A percentile compares a stretch with the other conserved stretches of the same genome.
Conservation (phyloP, 2,888 invertebrate species). For the Brenthis ino region DNA sequence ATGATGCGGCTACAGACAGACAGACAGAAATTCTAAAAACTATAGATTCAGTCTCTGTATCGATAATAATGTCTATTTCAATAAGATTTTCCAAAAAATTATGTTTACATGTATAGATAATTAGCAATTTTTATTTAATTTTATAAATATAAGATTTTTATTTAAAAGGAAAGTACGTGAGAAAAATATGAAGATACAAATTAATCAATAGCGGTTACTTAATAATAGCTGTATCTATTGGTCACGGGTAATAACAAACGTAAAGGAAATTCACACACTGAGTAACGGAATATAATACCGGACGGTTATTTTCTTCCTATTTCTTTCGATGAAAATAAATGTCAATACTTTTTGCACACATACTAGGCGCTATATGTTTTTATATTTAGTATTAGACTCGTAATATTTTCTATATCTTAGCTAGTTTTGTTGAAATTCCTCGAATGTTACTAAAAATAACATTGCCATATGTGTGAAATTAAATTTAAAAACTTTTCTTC, state of each 20-base stretch:
- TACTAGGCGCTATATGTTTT: neutral
- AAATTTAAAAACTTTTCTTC: no score
- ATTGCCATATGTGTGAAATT: no score
- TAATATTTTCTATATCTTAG: no score
- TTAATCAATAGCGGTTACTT: conserved; percentile 23
- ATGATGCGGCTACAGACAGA: no score
- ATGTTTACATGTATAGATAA: no score
- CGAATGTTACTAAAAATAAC: no score
- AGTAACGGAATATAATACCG: conserved; percentile 19
- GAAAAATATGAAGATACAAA: conserved; percentile 22
- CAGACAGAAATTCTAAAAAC: no score
- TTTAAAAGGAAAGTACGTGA: conserved; percentile 15
- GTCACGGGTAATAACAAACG: conserved; percentile 29
- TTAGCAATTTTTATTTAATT: no score
- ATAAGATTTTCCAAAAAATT: no score
- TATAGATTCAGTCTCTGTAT: no score
- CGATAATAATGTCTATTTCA: no score
- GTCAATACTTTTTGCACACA: neutral
- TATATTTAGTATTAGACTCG: neutral
- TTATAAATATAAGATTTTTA: neutral
- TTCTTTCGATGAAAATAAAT: conserved; percentile 10
- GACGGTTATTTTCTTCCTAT: conserved; percentile 13
- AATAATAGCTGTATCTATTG: conserved; percentile 18
- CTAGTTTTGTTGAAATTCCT: no score
- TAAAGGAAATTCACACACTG: conserved; percentile 23